Base-by-base conservation (phyloP, 2,113 vertebrate genomes). In the Neodontobutis hainanensis region DNA sequence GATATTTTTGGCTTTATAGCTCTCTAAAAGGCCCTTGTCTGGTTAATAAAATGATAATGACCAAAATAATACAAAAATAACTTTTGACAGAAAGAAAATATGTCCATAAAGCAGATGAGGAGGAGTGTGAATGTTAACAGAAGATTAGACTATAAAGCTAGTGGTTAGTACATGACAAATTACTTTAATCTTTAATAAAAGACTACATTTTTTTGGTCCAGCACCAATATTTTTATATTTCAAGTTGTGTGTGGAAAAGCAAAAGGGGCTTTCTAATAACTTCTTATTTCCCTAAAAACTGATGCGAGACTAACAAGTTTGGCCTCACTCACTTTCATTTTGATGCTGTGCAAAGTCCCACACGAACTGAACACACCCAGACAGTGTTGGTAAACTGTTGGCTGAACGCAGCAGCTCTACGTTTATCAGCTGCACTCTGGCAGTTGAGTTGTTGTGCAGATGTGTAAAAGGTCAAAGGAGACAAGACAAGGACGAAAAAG, bases 221-320 rank as follows among this genome's bases (percentile, higher is more conserved):
- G 42, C 16, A 7, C 15, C 32, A 15, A n/a, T n/a, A n/a, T n/a
- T n/a, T 57, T 5, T 6, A 45, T 73, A 42, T 34, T 32, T 34
- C 16, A 8, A 42, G 43, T 16, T 8, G 15, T 49, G 49, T 34
- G 61, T 58, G 27, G 47, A 15, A 61, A 44, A 10, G 34, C 11
- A 12, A 6, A 58, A 46, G 42, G 3, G 38, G 38, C 45, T 36
- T 56, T 10, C 43, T 50, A 0, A 5, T 35, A 36, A 44, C 42
- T 44, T 38, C 14, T 51, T 32, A 48, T 47, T 55, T 61, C 11
- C 55, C 48, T 11, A 49, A 69, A 73, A 34, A 19, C 38, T 32
- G 70, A 78, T 75, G 11, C 73, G 71, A 81, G 76, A 86, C 65
- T 36, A 8, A 51, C 61, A 57, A 40, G 65, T n/a, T 50, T 55